Conservation (phyloP, 1,140 invertebrate species). For the Epicauta chinensis region DNA sequence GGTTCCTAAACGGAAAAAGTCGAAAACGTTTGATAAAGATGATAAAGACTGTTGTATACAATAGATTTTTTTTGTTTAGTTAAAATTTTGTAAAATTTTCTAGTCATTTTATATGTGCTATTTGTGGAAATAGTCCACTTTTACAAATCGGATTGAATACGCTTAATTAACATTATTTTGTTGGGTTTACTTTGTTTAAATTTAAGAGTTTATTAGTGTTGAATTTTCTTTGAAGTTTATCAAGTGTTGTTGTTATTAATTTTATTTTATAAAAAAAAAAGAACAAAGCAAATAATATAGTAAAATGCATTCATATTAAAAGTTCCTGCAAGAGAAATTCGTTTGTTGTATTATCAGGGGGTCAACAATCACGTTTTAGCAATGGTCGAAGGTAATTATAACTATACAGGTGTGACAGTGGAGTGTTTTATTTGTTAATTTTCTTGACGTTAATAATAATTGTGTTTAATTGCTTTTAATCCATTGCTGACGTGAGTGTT, state of each 20-base stretch:
- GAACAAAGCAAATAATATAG: neutral
- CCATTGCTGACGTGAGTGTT: constrained; percentile 40
- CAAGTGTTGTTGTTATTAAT: neutral
- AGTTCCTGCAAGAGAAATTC: constrained; percentile 1
- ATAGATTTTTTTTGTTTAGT: constrained; percentile 24
- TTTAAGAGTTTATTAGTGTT: constrained; percentile 16
- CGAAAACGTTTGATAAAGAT: constrained; percentile 9
- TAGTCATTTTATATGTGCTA: constrained; percentile 22
- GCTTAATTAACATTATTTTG: constrained; percentile 1
- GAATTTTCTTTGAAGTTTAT: constrained; percentile 14
- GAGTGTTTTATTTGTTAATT: constrained; percentile 20
- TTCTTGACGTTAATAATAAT: constrained; percentile 4
- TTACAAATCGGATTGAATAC: constrained; percentile 19
- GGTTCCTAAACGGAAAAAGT: constrained; percentile 10
- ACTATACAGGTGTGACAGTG: constrained; percentile 17
- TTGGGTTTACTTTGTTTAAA: constrained; percentile 15
- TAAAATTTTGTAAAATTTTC: constrained; percentile 17
- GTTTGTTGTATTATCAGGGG: neutral
- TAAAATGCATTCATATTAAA: constrained; percentile 26
- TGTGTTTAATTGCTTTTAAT: constrained; percentile 21
- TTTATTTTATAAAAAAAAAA: constrained; percentile 1
- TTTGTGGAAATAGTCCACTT: constrained; percentile 26
- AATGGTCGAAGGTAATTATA: constrained; percentile 37
- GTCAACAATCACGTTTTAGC: constrained; percentile 38
- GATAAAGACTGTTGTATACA: constrained; percentile 35